phyloP scores from a whole-genome alignment of 1,140 invertebrate genomes.

The Trichonephila clavata region DNA sequence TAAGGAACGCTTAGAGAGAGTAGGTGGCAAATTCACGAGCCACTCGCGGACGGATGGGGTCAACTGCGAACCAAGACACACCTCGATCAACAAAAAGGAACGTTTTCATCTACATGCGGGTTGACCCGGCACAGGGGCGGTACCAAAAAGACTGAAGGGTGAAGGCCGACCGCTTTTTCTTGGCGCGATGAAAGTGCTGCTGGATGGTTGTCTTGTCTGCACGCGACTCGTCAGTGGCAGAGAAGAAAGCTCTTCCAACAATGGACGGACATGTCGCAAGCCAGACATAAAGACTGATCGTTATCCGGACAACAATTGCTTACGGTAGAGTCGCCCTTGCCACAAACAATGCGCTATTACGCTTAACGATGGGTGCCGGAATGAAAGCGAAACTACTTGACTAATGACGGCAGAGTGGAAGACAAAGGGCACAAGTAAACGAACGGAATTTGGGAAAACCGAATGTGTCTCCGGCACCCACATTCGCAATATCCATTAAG shows the following conservation, averaged over 20 bases:
- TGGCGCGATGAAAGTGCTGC: not conserved
- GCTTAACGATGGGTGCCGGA: not conserved
- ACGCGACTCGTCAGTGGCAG: not conserved
- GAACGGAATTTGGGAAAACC: not conserved
- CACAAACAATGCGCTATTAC: not conserved
- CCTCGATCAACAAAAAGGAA: not conserved
- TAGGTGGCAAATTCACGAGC: not conserved
- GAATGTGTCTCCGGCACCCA: not conserved
- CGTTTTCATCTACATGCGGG: not conserved
- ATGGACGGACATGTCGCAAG: not conserved
- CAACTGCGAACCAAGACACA: not conserved
- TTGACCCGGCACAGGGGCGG: not conserved
- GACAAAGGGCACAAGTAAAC: not conserved
- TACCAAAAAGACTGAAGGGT: not conserved
- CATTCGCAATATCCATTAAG: not conserved
- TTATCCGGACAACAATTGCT: constrained; percentile 27
- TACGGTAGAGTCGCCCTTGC: not conserved
- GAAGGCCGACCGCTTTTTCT: constrained; percentile 21
- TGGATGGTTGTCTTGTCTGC: not conserved
- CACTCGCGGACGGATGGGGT: not conserved
- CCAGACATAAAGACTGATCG: not conserved
- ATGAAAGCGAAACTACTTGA: not conserved
- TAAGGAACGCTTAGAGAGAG: not conserved
- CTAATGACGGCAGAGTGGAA: not conserved
- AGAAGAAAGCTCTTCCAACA: not conserved